Conservation (phyloP, 1,140 invertebrate genomes). For the Eciton burchellii region DNA sequence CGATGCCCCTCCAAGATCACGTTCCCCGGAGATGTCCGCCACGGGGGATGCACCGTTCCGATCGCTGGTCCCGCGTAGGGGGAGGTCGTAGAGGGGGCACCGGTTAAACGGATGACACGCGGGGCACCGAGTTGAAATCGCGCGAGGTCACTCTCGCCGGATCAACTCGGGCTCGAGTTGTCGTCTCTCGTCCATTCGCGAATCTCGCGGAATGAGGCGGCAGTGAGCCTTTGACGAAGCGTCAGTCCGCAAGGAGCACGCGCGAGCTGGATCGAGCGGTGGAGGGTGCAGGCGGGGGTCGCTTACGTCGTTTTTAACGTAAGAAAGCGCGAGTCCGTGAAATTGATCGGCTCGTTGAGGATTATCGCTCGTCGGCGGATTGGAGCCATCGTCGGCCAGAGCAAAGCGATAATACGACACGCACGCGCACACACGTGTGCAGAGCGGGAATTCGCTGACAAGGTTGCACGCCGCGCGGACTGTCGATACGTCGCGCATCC, state of each 20-base stretch:
- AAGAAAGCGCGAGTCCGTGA: not conserved
- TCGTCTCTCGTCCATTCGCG: too few species aligned
- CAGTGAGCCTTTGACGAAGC: too few species aligned
- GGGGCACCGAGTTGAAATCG: not conserved
- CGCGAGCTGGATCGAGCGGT: too few species aligned
- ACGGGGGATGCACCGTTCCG: slow-evolving; percentile 18
- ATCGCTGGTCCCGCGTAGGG: slow-evolving; percentile 29
- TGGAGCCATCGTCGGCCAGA: slow-evolving; percentile 1
- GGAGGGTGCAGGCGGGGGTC: too few species aligned
- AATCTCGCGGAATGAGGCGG: too few species aligned
- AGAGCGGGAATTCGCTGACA: not conserved
- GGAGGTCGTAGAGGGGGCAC: not conserved
- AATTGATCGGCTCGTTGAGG: slow-evolving; percentile 21
- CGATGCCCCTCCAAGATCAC: slow-evolving; percentile 37
- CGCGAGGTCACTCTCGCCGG: not conserved
- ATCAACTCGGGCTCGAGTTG: too few species aligned
- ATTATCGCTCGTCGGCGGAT: slow-evolving; percentile 53
- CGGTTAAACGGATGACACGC: slow-evolving; percentile 12
- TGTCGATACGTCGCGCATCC: slow-evolving; percentile 52
- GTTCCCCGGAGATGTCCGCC: slow-evolving; percentile 30
- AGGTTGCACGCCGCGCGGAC: not conserved
- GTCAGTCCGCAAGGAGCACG: too few species aligned
- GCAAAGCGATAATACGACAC: slow-evolving; percentile 2
- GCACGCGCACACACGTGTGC: too few species aligned
- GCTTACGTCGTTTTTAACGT: not conserved